phyloP scores from a whole-genome alignment of 2,888 invertebrate genomes.

The Trichopria drosophilae region DNA sequence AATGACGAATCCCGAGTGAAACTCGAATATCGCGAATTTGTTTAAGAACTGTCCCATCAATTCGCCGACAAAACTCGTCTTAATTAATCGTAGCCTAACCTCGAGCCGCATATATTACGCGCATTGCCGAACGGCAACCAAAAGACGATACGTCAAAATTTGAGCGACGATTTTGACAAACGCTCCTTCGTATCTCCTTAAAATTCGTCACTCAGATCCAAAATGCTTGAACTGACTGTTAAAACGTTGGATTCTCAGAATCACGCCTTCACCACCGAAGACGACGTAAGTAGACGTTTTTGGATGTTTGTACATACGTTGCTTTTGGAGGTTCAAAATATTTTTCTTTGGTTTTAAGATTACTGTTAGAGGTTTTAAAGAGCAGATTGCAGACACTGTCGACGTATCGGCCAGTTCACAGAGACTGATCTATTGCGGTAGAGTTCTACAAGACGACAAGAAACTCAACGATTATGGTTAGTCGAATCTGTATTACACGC shows the following conservation, averaged over 20 bases:
- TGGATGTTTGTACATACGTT: background rate
- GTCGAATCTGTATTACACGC: constrained; percentile 10
- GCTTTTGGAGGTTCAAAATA: background rate
- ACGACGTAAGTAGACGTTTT: constrained; percentile 72
- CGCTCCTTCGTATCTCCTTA: background rate
- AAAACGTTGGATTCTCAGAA: constrained; percentile 88
- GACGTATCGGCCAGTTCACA: constrained; percentile 80
- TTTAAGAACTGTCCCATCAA: too few species aligned
- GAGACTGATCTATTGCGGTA: constrained; percentile 91
- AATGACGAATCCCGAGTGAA: too few species aligned
- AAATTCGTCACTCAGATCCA: too few species aligned
- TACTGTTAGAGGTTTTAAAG: constrained; percentile 81
- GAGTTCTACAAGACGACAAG: constrained; percentile 86
- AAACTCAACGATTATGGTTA: constrained; percentile 83
- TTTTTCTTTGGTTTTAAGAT: constrained; percentile 62
- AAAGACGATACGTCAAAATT: too few species aligned
- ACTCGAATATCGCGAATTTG: too few species aligned
- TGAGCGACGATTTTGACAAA: background rate
- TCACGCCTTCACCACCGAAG: constrained; percentile 78
- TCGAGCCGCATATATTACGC: too few species aligned
- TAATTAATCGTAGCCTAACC: too few species aligned
- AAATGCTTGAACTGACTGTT: constrained; percentile 82
- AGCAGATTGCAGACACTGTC: constrained; percentile 75
- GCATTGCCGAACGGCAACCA: constrained; percentile 4
- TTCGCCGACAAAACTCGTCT: too few species aligned